Percentiles rank a stretch among this genome's conserved stretches.
Conservation (phyloP, 2,888 invertebrate genomes). For the Brachynemurus nebulosus region DNA sequence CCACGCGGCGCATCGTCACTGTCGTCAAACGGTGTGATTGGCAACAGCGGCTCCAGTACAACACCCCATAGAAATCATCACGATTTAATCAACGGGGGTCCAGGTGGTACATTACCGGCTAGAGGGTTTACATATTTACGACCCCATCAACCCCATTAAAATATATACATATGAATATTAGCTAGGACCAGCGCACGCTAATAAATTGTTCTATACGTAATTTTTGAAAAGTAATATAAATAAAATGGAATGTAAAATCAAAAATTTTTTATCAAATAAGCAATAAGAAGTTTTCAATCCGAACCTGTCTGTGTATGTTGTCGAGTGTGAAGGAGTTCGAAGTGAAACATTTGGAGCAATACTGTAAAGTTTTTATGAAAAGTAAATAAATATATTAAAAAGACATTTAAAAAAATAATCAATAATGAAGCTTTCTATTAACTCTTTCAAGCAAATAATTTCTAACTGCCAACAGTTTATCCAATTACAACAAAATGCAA, state of each 20-base stretch:
- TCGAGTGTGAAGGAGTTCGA: not conserved
- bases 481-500: too few relatives aligned
- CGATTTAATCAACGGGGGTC: constrained; percentile 25
- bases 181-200: not conserved
- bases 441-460: too few relatives aligned
- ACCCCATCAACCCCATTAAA: constrained; percentile 6
- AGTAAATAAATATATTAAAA: not conserved
- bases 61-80: not conserved
- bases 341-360: not conserved
- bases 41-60: constrained; percentile 31
- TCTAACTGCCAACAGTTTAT: too few relatives aligned
- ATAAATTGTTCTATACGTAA: too few relatives aligned
- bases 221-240: too few relatives aligned
- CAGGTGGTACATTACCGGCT: constrained; percentile 50
- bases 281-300: not conserved
- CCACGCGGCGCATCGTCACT: not conserved
- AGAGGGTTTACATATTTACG: constrained; percentile 54
- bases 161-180: not conserved
- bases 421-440: too few relatives aligned
- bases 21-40: not conserved
- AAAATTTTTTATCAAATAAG: not conserved
- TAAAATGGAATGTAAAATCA: not conserved
- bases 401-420: too few relatives aligned
- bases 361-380: not conserved
- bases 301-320: not conserved